Percentiles rank a stretch among this genome's conserved stretches.
These are phyloP conservation scores for Nymphalis urticae DNA, from an alignment of 2,888 invertebrate genomes.

Conservation along the genomic window DNA sequence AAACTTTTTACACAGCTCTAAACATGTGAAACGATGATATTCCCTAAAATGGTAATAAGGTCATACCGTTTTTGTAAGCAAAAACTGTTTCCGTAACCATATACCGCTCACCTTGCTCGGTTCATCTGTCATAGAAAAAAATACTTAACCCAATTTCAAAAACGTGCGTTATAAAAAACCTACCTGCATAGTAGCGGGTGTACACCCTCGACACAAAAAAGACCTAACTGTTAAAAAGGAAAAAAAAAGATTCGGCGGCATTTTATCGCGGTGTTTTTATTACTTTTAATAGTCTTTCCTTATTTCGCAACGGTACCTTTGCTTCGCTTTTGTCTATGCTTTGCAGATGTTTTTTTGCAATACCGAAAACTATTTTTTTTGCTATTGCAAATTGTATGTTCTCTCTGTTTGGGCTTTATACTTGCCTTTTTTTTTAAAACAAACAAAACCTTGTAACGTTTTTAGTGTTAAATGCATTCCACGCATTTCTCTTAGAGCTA, in stretches of 20 bases:
- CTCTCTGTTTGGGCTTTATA: conserved; percentile 8
- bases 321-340: conserved; percentile 57
- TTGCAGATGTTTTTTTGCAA: conserved; percentile 59
- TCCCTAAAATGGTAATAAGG: conserved; percentile 69
- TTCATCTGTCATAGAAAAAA: conserved; percentile 66
- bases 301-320: conserved; percentile 65
- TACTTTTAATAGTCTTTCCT: conserved; percentile 60
- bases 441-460: conserved; percentile 7
- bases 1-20: conserved; percentile 29
- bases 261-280: conserved; percentile 65
- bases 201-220: conserved; percentile 55
- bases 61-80: conserved; percentile 62
- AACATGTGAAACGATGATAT: conserved; percentile 66
- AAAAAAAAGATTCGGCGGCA: conserved; percentile 48
- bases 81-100: conserved; percentile 74
- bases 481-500: not conserved
- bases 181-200: conserved; percentile 76
- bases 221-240: conserved; percentile 62
- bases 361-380: conserved; percentile 35
- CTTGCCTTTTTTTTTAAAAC: conserved; percentile 12
- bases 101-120: conserved; percentile 74
- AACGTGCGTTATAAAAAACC: conserved; percentile 60
- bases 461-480: not conserved
- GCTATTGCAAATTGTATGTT: conserved; percentile 15
- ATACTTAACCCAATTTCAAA: conserved; percentile 74